phyloP scores from a whole-genome alignment of 2,113 vertebrate genomes.

The Hemiprocne comata region DNA sequence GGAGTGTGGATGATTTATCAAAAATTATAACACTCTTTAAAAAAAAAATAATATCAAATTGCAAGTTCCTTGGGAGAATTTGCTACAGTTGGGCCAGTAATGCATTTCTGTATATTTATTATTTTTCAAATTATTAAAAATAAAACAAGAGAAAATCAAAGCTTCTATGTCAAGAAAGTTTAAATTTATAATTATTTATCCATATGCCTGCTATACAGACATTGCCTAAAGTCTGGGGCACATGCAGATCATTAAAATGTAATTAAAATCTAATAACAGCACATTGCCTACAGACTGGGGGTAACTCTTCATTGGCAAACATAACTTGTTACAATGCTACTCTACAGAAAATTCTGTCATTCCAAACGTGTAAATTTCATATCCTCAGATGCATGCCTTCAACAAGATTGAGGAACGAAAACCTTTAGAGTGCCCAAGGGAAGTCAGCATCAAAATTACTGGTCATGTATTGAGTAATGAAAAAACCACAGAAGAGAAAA shows the following conservation, averaged over 20 bases:
- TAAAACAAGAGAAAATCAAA: background rate
- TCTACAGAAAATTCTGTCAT: background rate
- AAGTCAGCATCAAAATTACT: constrained; percentile 31
- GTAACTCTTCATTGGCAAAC: background rate
- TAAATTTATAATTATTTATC: background rate
- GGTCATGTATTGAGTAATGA: constrained; percentile 22
- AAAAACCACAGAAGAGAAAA: background rate
- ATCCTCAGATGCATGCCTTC: constrained; percentile 3
- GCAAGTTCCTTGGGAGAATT: background rate
- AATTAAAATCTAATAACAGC: background rate
- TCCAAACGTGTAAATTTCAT: background rate
- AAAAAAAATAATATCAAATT: too few species aligned
- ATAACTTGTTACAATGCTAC: background rate
- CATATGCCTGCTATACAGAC: background rate
- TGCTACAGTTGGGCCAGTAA: background rate
- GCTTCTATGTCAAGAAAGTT: background rate
- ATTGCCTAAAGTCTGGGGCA: background rate
- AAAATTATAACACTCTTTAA: background rate
- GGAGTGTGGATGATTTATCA: background rate
- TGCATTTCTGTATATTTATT: background rate
- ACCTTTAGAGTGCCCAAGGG: background rate
- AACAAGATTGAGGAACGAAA: constrained; percentile 32
- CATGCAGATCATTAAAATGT: background rate
- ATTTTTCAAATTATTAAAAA: background rate
- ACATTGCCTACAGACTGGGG: background rate